Conservation (phyloP, 35 echinoderm and acorn worm genomes). For the Hemicentrotus pulcherrimus region DNA sequence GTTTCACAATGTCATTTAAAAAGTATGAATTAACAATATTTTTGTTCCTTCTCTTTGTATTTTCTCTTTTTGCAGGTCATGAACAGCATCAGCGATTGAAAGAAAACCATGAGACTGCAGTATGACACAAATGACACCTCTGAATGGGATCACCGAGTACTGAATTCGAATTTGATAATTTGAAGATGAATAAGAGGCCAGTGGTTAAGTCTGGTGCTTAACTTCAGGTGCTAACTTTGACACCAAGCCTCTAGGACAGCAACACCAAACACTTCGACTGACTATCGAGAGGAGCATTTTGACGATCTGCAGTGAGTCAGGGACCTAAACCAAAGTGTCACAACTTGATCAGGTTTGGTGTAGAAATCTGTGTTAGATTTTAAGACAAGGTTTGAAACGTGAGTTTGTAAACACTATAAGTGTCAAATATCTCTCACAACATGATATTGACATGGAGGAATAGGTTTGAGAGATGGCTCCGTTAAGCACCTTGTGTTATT, state of each 20-base stretch:
- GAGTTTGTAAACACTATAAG: neutral
- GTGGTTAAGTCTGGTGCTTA: neutral
- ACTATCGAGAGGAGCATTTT: no score
- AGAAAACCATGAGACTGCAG: conserved; percentile 67
- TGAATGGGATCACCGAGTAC: no score
- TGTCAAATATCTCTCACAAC: neutral
- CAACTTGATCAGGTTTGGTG: neutral
- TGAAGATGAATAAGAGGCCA: neutral
- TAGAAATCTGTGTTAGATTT: neutral
- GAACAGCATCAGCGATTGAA: conserved; percentile 37
- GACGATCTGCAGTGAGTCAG: neutral
- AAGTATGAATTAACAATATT: neutral
- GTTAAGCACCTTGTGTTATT: neutral
- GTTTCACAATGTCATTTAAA: no score
- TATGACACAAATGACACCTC: conserved; percentile 3
- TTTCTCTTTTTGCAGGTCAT: conserved; percentile 27
- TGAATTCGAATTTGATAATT: neutral
- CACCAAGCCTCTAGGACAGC: neutral
- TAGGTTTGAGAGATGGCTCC: neutral
- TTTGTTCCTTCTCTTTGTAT: neutral
- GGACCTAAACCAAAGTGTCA: neutral
- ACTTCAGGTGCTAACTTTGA: neutral
- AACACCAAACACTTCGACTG: no score
- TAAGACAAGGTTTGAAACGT: neutral
- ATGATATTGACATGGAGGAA: neutral